Conservation (phyloP, 2,113 vertebrate genomes). For the Nerophis ophidion region DNA sequence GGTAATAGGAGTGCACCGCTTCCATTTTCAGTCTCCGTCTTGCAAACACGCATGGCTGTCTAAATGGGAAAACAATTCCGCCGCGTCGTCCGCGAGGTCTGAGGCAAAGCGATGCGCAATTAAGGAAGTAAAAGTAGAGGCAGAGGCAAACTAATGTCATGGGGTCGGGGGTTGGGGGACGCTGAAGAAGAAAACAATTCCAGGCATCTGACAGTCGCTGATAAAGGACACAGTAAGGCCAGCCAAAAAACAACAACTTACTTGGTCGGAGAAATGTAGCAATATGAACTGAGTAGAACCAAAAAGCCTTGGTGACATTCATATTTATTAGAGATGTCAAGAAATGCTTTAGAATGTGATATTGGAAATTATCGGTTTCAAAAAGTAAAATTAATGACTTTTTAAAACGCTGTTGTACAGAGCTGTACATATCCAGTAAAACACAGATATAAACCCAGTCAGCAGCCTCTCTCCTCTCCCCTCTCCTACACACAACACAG, state of each 20-base stretch:
- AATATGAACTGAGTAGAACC: neutral
- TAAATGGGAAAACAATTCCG: slow-evolving; percentile 12
- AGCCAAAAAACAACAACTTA: slow-evolving; percentile 50
- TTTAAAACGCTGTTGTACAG: too few relatives aligned
- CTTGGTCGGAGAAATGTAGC: slow-evolving; percentile 34
- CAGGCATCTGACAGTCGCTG: slow-evolving; percentile 48
- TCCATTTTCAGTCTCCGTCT: neutral
- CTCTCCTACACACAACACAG: too few relatives aligned
- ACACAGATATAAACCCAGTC: too few relatives aligned
- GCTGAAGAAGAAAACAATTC: slow-evolving; percentile 51
- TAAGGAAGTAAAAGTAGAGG: slow-evolving; percentile 35
- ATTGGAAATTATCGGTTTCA: too few relatives aligned
- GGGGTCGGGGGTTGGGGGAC: slow-evolving; percentile 29
- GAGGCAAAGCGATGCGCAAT: neutral
- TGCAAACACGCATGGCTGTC: neutral
- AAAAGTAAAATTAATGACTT: too few relatives aligned
- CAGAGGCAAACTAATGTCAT: slow-evolving; percentile 24
- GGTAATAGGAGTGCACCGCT: neutral
- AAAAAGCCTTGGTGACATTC: neutral
- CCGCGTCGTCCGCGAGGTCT: neutral
- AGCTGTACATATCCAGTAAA: too few relatives aligned
- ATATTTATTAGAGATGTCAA: too few relatives aligned
- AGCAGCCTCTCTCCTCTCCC: too few relatives aligned
- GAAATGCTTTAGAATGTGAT: too few relatives aligned
- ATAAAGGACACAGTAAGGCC: slow-evolving; percentile 33